Percentiles rank a stretch among this genome's conserved stretches.
These are phyloP conservation scores for Euura saliciscinereae DNA, from an alignment of 1,140 invertebrate genomes.

Conservation along the genomic window DNA sequence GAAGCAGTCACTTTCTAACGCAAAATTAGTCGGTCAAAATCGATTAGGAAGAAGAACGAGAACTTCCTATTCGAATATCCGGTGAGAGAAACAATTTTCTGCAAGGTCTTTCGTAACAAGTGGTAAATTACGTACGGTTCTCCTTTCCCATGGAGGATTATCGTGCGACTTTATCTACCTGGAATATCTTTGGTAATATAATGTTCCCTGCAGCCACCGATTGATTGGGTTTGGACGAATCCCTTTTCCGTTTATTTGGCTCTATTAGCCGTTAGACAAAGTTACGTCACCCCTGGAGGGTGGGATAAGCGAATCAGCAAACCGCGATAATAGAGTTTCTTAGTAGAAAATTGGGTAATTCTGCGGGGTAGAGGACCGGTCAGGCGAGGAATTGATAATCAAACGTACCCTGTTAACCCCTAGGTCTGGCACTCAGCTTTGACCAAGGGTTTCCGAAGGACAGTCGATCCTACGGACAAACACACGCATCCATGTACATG, in stretches of 20 bases:
- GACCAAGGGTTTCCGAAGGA: background rate
- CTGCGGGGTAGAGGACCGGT: slow-evolving; percentile 19
- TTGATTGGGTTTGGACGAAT: no score
- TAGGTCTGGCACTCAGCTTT: slow-evolving; percentile 9
- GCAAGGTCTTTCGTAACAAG: no score
- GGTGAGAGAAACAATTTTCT: no score
- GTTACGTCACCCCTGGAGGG: slow-evolving; percentile 5
- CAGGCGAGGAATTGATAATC: slow-evolving; percentile 40
- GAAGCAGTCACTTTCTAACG: background rate
- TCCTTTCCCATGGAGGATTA: no score
- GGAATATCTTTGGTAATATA: no score
- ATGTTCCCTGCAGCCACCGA: no score
- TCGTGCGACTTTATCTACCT: no score
- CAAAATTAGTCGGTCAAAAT: background rate
- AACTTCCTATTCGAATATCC: background rate
- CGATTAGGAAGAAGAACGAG: background rate
- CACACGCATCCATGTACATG: background rate
- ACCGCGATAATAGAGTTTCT: slow-evolving; percentile 26
- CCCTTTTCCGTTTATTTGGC: background rate
- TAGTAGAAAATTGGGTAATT: slow-evolving; percentile 28
- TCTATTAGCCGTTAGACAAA: slow-evolving; percentile 35
- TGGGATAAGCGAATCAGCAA: slow-evolving; percentile 9
- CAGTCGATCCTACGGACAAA: background rate
- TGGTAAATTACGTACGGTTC: no score
- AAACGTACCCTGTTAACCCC: slow-evolving; percentile 24